phyloP scores from a whole-genome alignment of 2,797 vertebrate genomes.

The Harpagifer antarcticus region DNA sequence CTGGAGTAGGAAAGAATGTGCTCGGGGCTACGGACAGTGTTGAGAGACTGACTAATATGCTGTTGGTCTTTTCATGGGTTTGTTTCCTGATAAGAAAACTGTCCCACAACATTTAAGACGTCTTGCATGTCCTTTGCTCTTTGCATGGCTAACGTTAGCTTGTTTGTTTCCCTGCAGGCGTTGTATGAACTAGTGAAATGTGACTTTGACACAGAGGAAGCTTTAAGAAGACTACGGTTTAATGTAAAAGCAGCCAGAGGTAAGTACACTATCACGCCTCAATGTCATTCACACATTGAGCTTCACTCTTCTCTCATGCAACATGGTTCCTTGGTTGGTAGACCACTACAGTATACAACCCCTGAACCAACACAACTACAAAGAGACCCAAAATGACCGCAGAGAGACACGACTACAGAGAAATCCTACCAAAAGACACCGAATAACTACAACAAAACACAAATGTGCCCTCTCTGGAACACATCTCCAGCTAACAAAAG shows the following conservation, averaged over 20 bases:
- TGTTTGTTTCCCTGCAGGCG: constrained; percentile 83
- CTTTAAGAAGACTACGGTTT: constrained; percentile 92
- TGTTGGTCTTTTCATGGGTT: background rate
- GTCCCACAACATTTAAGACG: background rate
- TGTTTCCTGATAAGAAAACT: background rate
- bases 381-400: too few relatives aligned
- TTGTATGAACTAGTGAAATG: constrained; percentile 98
- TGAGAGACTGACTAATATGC: background rate
- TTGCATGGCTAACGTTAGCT: background rate
- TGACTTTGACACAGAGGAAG: constrained; percentile 96
- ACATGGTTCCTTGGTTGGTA: background rate
- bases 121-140: background rate
- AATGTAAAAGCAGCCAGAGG: constrained; percentile 97
- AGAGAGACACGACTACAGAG: too few relatives aligned
- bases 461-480: too few relatives aligned
- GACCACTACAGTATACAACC: too few relatives aligned
- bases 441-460: too few relatives aligned
- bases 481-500: too few relatives aligned
- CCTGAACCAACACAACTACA: too few relatives aligned
- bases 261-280: constrained; percentile 65
- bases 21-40: background rate
- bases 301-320: background rate
- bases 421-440: too few relatives aligned
- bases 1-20: background rate
- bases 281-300: background rate